Evolutionary conservation across 2,888 invertebrate genomes (phyloP), one percentile per base, ranked within the genome.

Genomic region (Drepana falcataria): DNA sequence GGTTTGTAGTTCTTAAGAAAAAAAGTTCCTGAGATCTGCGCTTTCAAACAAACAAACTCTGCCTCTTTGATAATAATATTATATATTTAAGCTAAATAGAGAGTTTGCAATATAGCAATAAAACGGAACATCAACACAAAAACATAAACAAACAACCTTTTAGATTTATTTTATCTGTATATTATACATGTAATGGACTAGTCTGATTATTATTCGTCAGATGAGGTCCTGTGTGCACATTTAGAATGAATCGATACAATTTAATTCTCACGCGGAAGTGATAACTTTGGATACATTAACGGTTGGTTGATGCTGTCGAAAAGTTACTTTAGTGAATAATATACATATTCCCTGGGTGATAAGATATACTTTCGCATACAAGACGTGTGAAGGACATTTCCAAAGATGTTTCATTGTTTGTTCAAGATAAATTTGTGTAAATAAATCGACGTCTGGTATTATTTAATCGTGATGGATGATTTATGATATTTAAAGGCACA

Each of bases 381-480:
- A 21, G 33, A 21, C 4, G 7, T 56, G 55, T 64, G 66, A 66
- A 66, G 64, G 57, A 59, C 55, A 66, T 65, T 59, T 54, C 44
- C 44, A 59, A 65, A 58, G 59, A 56, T 57, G 59, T 63, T 68
- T 58, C 58, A 53, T 58, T 65, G 59, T 70, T 69, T 61, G 64
- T 59, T 52, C 58, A 59, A 58, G 63, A 68, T 64, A 60, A 59
- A 63, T 56, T 63, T 51, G 54, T 64, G 64, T 66, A 56, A 64
- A 62, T 61, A 63, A 51, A 56, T 56, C 68, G 69, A 68, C 67
- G 73, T 65, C 48, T 48, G 37, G 35, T 54, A 57, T 54, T 55
- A 54, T 55, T 55, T 53, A 56, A 61, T 61, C 76, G 70, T 77
- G 77, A 71, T 63, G 48, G 48, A 55, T 60, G 48, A 59, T 59